A percentile compares a stretch with the other conserved stretches of the same genome.
phyloP scores from a whole-genome alignment of 1,140 invertebrate species.

The Periplaneta americana region DNA sequence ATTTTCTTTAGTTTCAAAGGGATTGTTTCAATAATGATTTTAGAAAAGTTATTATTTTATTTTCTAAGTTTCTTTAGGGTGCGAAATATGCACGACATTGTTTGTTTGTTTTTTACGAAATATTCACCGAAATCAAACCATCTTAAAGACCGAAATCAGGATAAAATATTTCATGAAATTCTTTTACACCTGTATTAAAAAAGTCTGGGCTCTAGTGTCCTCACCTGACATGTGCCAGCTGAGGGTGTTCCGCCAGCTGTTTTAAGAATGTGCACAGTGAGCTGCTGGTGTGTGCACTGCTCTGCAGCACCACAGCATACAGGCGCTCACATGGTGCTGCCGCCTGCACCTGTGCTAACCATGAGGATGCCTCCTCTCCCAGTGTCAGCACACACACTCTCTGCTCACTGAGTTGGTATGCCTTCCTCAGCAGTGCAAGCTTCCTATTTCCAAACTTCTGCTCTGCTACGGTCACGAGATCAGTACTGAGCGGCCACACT shows the following conservation, averaged over 20 bases:
- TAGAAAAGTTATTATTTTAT: too few species aligned
- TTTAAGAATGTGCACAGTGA: not conserved
- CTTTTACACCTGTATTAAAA: too few species aligned
- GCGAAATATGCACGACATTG: too few species aligned
- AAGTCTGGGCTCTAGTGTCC: not conserved
- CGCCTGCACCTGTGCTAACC: not conserved
- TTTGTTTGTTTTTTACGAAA: too few species aligned
- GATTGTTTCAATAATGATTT: too few species aligned
- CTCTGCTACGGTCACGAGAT: not conserved
- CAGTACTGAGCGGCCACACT: not conserved
- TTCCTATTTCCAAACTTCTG: not conserved
- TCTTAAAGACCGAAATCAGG: too few species aligned
- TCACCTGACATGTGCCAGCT: not conserved
- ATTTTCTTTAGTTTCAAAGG: too few species aligned
- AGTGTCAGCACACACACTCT: not conserved
- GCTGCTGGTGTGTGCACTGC: not conserved
- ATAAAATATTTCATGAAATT: too few species aligned
- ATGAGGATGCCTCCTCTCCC: not conserved
- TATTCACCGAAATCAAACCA: too few species aligned
- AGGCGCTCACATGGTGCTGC: not conserved
- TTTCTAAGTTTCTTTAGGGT: too few species aligned
- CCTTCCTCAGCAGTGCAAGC: not conserved
- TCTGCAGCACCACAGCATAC: not conserved
- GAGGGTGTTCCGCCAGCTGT: not conserved
- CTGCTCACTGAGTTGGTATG: not conserved